Percentiles rank a stretch among this genome's conserved stretches.
phyloP scores from a whole-genome alignment of 2,113 vertebrate species.

The Desmodus rotundus region DNA sequence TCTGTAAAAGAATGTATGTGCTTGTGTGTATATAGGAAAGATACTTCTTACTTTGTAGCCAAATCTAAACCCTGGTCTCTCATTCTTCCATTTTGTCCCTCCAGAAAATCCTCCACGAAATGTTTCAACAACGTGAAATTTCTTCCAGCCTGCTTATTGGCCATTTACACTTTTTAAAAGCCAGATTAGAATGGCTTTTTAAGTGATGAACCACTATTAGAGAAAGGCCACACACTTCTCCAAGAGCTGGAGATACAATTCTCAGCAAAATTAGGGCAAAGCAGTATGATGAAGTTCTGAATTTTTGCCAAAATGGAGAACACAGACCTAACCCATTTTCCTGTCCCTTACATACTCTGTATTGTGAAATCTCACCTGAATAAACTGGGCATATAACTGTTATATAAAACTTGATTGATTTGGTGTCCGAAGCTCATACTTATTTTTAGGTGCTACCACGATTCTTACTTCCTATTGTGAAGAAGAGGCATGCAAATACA shows the following conservation, averaged over 20 bases:
- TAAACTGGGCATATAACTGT: conserved; percentile 30
- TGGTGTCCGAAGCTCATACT: conserved; percentile 35
- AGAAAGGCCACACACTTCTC: not conserved
- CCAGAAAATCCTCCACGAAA: conserved; percentile 17
- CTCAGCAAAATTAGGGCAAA: conserved; percentile 54
- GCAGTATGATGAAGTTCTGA: conserved; percentile 28
- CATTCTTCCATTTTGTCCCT: not conserved
- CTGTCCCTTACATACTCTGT: conserved; percentile 29
- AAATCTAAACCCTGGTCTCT: not conserved
- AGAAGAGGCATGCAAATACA: conserved; percentile 20
- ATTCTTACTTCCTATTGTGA: conserved; percentile 22
- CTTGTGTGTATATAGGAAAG: not conserved
- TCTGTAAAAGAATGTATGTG: not conserved
- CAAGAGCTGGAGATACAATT: conserved; percentile 8
- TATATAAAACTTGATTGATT: conserved; percentile 61
- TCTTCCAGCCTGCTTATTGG: not conserved
- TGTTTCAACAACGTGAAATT: conserved; percentile 1
- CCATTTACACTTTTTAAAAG: not conserved
- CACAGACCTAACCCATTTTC: conserved; percentile 62
- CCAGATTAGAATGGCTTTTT: not conserved
- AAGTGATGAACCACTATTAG: not conserved
- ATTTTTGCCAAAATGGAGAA: conserved; percentile 45
- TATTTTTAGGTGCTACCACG: conserved; percentile 47
- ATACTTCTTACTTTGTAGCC: not conserved
- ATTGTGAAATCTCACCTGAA: conserved; percentile 51